Evolutionary conservation across 2,888 invertebrate genomes (phyloP), one percentile per base, ranked within the genome.

Genomic region (Spilarctia lutea): DNA sequence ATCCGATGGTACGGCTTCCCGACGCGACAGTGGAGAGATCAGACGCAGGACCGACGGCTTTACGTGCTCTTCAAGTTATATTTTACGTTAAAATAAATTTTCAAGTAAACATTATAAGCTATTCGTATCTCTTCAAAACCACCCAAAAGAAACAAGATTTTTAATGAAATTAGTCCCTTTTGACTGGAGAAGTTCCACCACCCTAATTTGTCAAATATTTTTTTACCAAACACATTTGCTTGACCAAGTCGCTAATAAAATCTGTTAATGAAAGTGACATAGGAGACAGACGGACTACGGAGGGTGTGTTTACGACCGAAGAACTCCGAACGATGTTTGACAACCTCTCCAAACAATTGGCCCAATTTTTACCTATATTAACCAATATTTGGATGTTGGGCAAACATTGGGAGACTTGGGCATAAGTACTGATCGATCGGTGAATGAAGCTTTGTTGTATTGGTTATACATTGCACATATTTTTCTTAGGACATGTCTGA

Each of bases 271-370:
- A 92, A 88, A 81, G 84, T 67, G 72, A 75, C 74, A 65, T 68
- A 73, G 78, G 81, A 82, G 84, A 84, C 79, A 75, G 72, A 75
- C 80, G 65, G 35, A 69, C 76, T 33, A 80, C 79, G 79, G 72
- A 86, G 88, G 88, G 88, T 79, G 52, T 75, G 82, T 93, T 93
- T 91, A 93, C 88, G 92, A 90, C 76, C 87, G 86, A 93, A 92
- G 92, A 91, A 87, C 90, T 75, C 77, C 75, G 87, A 89, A 92
- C 90, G 89, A 92, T 93, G 92, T 93, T 87, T 92, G 89, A 75
- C 10, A 84, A 85, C 90, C 93, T 93, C 88, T 90, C 63, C 90
- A 93, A 94, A 94, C 93, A 94, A 84, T 85, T 82, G 83, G 83
- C 73, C 82, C 77, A 82, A 84, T 79, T 72, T 75, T 83, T 77